These are phyloP conservation scores for Sturnus vulgaris DNA, from an alignment of 2,113 vertebrate genomes.

Conservation along the genomic window DNA sequence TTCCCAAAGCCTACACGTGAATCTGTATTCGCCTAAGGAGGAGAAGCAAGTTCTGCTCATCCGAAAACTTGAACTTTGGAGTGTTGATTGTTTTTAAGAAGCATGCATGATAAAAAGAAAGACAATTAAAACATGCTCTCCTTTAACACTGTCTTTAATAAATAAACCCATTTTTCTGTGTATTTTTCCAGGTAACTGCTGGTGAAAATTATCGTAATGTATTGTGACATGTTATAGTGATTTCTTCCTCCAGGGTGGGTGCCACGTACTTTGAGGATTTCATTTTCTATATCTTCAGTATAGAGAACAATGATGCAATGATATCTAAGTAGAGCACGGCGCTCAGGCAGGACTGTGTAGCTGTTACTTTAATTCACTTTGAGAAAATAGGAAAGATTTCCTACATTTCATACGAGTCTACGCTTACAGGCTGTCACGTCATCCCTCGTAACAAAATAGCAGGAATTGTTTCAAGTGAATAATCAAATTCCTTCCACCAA, in stretches of 20 bases:
- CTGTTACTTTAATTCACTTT: not conserved
- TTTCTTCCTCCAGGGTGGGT: not conserved
- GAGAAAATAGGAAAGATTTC: not conserved
- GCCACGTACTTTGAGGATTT: not conserved
- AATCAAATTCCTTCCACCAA: not conserved
- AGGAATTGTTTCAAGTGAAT: not conserved
- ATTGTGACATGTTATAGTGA: not conserved
- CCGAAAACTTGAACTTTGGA: not conserved
- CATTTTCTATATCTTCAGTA: not conserved
- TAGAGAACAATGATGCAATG: not conserved
- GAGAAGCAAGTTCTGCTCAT: not conserved
- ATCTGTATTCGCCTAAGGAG: rapidly evolving
- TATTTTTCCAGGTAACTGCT: not conserved
- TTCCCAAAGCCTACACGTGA: rapidly evolving
- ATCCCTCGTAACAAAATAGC: not conserved
- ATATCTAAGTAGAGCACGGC: not conserved
- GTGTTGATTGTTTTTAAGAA: not conserved
- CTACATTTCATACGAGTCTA: not conserved
- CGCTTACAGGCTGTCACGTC: not conserved
- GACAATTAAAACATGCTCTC: not conserved
- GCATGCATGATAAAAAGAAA: not conserved
- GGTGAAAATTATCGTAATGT: not conserved
- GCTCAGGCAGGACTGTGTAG: not conserved
- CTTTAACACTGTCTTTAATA: not conserved
- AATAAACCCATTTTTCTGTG: not conserved